Evolutionary conservation across 2,113 vertebrate species (phyloP), one percentile per base, ranked within the genome.

Genomic region (Peromyscus leucopus): DNA sequence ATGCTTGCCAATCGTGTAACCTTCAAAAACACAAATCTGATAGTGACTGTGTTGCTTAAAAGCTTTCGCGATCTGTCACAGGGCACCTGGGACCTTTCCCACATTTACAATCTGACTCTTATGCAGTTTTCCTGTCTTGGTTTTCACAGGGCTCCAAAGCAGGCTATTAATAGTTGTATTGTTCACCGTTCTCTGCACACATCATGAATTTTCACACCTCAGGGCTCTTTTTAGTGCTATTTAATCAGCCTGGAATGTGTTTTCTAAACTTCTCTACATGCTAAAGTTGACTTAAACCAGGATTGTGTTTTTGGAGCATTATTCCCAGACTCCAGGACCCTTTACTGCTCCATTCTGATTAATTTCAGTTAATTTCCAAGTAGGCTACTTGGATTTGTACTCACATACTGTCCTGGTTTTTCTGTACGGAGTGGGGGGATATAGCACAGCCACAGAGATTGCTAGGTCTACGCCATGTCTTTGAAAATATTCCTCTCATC

Each of bases 11-110:
- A 93, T 13, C 95, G 69, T 36, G 7, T 90, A 75, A 96, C 89
- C 91, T 96, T 97, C 93, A 96, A 71, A 97, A 91, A 75, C 42
- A 28, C 22, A 95, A 94, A 57, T 86, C 59, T 67, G 83, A 79
- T 74, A 36, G 7, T 51, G 31, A n/a, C 36, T 91, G 71, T 15
- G 46, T 91, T 89, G 55, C 61, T 95, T 96, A 75, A 89, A 96
- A 95, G 72, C 31, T 78, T 75, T 91, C 71, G 39, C 46, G 79
- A 48, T 93, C 75, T 95, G 0, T 82, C 85, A 36, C 91, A 17
- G 61, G 61, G 88, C 80, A 74, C 82, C 61, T 89, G 89, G 76
- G 91, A 83, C 82, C 46, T 12, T 79, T 89, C 42, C 78, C 55
- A 59, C 65, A 71, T 86, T 79, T 83, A 48, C 11, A 75, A 0